Evolutionary conservation across 2,797 vertebrate genomes (phyloP), one percentile per base, ranked within the genome.

Genomic region (Phrynocephalus forsythii): DNA sequence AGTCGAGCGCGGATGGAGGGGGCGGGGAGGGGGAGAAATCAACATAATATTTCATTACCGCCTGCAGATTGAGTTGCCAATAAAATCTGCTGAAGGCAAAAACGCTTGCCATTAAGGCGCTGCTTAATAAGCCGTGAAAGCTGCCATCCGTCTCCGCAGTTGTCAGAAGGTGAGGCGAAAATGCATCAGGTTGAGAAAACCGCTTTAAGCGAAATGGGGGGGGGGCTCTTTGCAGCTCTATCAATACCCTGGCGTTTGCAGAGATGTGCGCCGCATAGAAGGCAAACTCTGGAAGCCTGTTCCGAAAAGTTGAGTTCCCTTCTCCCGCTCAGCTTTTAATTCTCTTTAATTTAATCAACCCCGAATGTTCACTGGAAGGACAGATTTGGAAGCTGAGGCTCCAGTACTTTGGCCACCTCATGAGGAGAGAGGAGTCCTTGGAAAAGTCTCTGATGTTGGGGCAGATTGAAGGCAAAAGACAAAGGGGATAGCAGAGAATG

Each of bases 21-120:
- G 71, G 44, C 1, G 44, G 2, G 9, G 52, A n/a, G 5, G 3
- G 44, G 73, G 22, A 16, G 26, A 91, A 86, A 85, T 85, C 88
- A 85, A 88, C 76, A 80, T 82, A 89, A 86, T 86, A 77, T 89
- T 91, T 86, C 89, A 79, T 89, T 84, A 79, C 75, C 22, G 79
- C 44, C 69, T 79, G 7, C 2, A 33, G 22, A 83, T 81, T 78
- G 68, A 79, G 85, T 75, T 90, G 92, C 87, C 91, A 81, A 89
- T 88, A 88, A 71, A 82, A 86, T 60, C 82, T 83, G 88, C 76
- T 81, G 87, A 87, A 90, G 38, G 76, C 63, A 81, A 91, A 89
- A 87, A 48, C 10, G 78, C 63, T 81, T 82, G 87, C 86, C 82
- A 79, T 86, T 82, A 81, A 81, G 88, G 81, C 82, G 38, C 76